Evolutionary conservation across 1,140 invertebrate species (phyloP).

Genomic region (Dendroctonus ponderosae): DNA sequence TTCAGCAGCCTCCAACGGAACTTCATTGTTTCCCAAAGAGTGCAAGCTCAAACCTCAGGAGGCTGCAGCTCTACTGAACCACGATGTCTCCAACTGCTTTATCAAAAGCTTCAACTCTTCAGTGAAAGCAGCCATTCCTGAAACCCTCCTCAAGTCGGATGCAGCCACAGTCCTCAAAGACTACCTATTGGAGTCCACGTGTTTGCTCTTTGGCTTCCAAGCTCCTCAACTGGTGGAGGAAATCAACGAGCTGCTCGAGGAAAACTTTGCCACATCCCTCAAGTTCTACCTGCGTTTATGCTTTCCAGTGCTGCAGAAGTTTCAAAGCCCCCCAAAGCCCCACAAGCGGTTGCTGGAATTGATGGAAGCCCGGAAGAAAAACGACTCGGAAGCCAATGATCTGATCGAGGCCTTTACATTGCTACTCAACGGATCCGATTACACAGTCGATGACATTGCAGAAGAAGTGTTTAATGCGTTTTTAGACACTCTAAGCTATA

Average conservation of each 20-base stretch:
- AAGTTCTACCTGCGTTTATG: constrained; percentile 18
- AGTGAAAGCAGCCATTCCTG: constrained; percentile 1
- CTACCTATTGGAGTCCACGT: constrained; percentile 20
- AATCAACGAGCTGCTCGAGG: constrained; percentile 17
- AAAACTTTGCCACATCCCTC: constrained; percentile 16
- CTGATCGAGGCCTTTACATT: constrained; percentile 28
- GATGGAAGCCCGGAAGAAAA: constrained; percentile 30
- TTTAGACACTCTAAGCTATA: constrained; percentile 17
- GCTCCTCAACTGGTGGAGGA: constrained; percentile 9
- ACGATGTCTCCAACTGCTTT: constrained; percentile 36
- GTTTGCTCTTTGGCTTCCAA: constrained; percentile 25
- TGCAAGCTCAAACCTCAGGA: constrained; percentile 4
- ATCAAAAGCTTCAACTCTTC: constrained; percentile 13
- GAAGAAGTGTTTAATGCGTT: constrained; percentile 26
- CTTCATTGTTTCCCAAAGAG: constrained; percentile 26
- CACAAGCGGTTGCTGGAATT: constrained; percentile 11
- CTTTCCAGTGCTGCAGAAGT: constrained; percentile 13
- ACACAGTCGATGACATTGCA: constrained; percentile 8
- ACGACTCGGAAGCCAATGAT: constrained; percentile 28
- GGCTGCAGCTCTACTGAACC: constrained; percentile 21
- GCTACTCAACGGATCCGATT: constrained; percentile 14
- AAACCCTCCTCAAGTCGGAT: constrained; percentile 11
- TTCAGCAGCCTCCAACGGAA: constrained; percentile 18
- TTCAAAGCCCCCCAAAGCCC: background rate
- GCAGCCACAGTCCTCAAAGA: constrained; percentile 1